Evolutionary conservation across 2,113 vertebrate genomes (phyloP), one percentile per base, ranked within the genome.

Genomic region (Carassius gibelio): DNA sequence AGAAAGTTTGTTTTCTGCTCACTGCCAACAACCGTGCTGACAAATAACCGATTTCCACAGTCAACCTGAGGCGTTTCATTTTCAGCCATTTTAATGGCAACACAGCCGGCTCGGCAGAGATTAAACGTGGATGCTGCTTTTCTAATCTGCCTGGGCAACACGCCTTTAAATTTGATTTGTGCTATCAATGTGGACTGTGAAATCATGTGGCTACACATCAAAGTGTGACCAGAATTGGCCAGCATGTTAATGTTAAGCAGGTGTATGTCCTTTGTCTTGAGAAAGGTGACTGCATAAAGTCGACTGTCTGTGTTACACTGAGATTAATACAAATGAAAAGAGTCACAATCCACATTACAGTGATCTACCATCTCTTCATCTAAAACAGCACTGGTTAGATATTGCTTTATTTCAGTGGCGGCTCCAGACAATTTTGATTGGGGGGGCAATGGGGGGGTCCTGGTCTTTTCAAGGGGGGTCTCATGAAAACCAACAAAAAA

Each of bases 201-300:
- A 95, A 94, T 94, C 92, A 85, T 90, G 90, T 81, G 92, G 93
- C 92, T 93, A 87, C 93, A 93, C 93, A 94, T 94, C 93, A 94
- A 93, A 92, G 93, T 92, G 91, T 90, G 92, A 88, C 91, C 81
- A 89, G 89, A 93, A 91, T 90, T 88, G 34, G 75, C 76, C 82
- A 87, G 94, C 92, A 95, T 94, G 91, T 92, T 94, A 93, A 94
- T 94, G 90, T 83, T 34, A 62, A 74, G 80, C 85, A 82, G 26
- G 84, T 69, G 84, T 55, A 66, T 75, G 84, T 84, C 84, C 89
- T 64, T 69, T 52, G 85, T 59, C 52, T 45, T 13, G 19, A 76
- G 23, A 45, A 75, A 83, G 83, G 76, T 42, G 62, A 71, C n/a
- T 61, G 68, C 15, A 21, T 68, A 59, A 71, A 26, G 57, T 59